A percentile compares a stretch with the other conserved stretches of the same genome.
phyloP scores from a whole-genome alignment of 2,888 invertebrate species.

The Plagodis dolabraria region DNA sequence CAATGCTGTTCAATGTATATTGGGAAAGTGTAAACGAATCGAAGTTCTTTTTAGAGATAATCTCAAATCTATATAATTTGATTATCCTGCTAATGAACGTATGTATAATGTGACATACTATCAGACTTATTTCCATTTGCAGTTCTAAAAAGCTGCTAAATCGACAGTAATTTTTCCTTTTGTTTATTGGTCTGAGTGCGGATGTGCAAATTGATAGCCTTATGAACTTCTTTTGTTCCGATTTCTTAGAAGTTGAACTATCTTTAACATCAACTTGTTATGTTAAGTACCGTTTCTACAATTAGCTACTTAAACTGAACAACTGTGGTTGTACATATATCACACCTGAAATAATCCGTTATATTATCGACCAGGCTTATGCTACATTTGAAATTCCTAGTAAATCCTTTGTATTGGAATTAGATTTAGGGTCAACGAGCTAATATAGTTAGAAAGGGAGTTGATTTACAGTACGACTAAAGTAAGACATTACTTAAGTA shows the following conservation, averaged over 20 bases:
- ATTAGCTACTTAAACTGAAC: background rate
- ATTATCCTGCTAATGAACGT: constrained; percentile 21
- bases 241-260: constrained; percentile 24
- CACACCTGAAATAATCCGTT: too few relatives aligned
- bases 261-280: constrained; percentile 9
- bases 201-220: constrained; percentile 55
- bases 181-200: constrained; percentile 60
- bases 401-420: too few relatives aligned
- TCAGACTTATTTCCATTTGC: too few relatives aligned
- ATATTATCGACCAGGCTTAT: too few relatives aligned
- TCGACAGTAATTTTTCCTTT: constrained; percentile 56
- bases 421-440: too few relatives aligned
- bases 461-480: too few relatives aligned
- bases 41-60: background rate
- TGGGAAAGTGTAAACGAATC: constrained; percentile 8
- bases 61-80: background rate
- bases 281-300: constrained; percentile 11
- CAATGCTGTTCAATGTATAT: constrained; percentile 35
- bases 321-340: too few relatives aligned
- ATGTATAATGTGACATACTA: constrained; percentile 1
- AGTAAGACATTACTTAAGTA: too few relatives aligned
- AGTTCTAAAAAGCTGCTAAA: constrained; percentile 36
- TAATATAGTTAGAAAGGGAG: too few relatives aligned
- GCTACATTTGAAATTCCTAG: too few relatives aligned
- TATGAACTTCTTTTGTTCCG: constrained; percentile 21